Conservation (phyloP, 2,888 invertebrate species). For the Caenorhabditis sp. region DNA sequence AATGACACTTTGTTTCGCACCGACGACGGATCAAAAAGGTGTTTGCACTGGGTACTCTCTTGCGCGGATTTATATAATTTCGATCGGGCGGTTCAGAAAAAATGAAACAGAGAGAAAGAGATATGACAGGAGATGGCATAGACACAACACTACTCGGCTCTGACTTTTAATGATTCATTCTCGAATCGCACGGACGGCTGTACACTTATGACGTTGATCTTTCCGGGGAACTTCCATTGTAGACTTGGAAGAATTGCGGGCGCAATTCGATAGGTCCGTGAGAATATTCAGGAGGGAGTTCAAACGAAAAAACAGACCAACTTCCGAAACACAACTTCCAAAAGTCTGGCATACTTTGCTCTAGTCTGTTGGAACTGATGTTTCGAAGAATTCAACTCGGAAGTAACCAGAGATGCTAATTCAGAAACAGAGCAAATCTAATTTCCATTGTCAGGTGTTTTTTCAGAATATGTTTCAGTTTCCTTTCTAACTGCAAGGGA, state of each 20-base stretch:
- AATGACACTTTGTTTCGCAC: slow-evolving; percentile 26
- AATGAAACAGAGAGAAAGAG: slow-evolving; percentile 13
- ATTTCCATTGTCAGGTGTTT: neutral
- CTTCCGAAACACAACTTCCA: neutral
- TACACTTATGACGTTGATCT: slow-evolving; percentile 1
- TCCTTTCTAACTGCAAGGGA: too few species aligned
- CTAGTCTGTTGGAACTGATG: neutral
- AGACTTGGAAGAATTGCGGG: neutral
- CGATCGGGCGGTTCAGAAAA: slow-evolving; percentile 15
- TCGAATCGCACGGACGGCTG: neutral
- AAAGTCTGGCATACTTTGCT: neutral
- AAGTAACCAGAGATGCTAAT: too few species aligned
- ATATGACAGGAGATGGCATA: slow-evolving; percentile 3
- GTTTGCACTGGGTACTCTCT: slow-evolving; percentile 21
- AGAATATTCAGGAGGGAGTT: neutral
- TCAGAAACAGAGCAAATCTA: too few species aligned
- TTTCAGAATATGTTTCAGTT: too few species aligned
- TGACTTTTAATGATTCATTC: slow-evolving; percentile 3
- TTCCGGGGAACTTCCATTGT: neutral
- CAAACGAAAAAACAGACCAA: neutral
- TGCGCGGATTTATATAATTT: slow-evolving; percentile 15
- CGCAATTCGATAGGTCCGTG: slow-evolving; percentile 7
- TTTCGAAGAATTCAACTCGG: too few species aligned
- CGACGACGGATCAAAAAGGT: neutral
- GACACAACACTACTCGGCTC: neutral